Evolutionary conservation across 2,113 vertebrate species (phyloP).

Genomic region (Lycaon pictus): DNA sequence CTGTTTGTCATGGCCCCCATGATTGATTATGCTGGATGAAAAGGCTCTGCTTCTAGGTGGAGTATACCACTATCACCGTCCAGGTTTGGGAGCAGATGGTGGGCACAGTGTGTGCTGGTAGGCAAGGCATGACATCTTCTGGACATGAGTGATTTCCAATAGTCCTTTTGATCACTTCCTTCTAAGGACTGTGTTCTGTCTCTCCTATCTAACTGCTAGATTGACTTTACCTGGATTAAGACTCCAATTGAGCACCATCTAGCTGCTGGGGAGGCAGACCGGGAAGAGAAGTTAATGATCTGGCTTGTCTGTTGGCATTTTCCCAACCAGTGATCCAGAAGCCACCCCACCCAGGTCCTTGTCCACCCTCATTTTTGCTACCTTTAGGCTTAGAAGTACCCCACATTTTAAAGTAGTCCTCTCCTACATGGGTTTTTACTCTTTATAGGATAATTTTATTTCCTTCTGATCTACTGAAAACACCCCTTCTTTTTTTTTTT

Average conservation of each 20-base stretch:
- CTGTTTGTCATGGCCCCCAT: neutral
- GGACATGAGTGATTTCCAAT: neutral
- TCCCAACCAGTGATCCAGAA: neutral
- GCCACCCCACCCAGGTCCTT: too few species aligned
- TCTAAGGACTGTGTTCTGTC: neutral
- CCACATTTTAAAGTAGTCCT: neutral
- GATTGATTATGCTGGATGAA: neutral
- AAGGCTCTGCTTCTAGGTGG: neutral
- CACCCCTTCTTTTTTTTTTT: neutral
- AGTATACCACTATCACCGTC: neutral
- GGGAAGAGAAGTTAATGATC: neutral
- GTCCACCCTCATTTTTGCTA: neutral
- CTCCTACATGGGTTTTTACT: neutral
- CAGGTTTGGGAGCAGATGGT: neutral
- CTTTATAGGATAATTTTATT: neutral
- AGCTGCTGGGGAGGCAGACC: neutral
- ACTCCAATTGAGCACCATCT: neutral
- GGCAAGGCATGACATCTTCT: neutral
- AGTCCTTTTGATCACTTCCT: neutral
- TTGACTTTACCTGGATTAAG: neutral
- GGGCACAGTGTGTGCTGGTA: neutral
- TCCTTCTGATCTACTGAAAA: neutral
- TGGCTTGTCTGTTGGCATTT: neutral
- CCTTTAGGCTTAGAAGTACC: neutral
- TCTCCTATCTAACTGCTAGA: neutral